Evolutionary conservation across 1,140 invertebrate genomes (phyloP).

Genomic region (Melipona quadrifasciata): DNA sequence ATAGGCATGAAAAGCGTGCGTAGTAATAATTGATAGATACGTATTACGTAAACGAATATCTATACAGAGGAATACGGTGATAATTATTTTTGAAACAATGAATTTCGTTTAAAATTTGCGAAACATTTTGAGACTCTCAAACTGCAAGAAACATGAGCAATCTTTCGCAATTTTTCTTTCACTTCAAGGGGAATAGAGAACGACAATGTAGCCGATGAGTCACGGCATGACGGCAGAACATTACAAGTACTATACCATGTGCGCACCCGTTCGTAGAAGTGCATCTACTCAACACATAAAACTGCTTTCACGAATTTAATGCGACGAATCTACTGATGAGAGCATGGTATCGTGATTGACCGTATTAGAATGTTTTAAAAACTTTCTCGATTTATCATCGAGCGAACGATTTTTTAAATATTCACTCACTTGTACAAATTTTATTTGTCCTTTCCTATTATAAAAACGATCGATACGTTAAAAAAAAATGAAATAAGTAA

Average conservation of each 20-base stretch:
- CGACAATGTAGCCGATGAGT: constrained; percentile 53
- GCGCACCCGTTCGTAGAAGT: constrained; percentile 10
- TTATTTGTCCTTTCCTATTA: no score
- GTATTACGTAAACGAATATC: neutral
- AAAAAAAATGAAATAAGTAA: neutral
- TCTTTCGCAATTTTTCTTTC: constrained; percentile 49
- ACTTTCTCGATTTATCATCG: neutral
- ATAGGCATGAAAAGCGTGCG: neutral
- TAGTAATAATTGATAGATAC: neutral
- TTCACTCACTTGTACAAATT: neutral
- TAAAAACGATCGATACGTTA: neutral
- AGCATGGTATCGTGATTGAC: neutral
- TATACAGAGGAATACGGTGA: neutral
- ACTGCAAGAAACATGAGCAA: neutral
- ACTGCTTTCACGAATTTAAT: constrained; percentile 35
- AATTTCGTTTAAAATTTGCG: neutral
- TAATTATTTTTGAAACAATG: constrained; percentile 6
- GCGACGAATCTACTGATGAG: neutral
- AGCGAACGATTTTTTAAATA: neutral
- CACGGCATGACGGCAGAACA: constrained; percentile 56
- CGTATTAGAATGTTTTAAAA: neutral
- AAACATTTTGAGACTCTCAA: neutral
- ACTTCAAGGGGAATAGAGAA: constrained; percentile 38
- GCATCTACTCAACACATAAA: neutral
- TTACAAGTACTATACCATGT: constrained; percentile 42